Evolutionary conservation across 1,140 invertebrate genomes (phyloP).

Genomic region (Nebria ingens): DNA sequence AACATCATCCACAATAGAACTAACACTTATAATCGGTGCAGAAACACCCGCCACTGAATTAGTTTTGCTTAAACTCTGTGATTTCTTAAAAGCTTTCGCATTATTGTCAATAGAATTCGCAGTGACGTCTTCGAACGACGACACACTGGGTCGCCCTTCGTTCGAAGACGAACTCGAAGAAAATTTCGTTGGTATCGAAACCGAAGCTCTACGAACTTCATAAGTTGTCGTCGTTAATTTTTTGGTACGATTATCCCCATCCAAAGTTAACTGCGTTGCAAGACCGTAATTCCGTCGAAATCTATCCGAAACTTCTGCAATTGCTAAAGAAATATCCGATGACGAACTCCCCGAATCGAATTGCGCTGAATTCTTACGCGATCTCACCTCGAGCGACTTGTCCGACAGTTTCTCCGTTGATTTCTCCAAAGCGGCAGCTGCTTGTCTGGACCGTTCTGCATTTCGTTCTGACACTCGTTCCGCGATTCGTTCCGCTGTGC

Average conservation of each 20-base stretch:
- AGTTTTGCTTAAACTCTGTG: slow-evolving; percentile 30
- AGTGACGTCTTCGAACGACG: slow-evolving; percentile 36
- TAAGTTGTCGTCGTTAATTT: slow-evolving; percentile 30
- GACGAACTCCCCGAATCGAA: slow-evolving; percentile 53
- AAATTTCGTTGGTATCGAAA: slow-evolving; percentile 32
- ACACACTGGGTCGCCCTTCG: slow-evolving; percentile 23
- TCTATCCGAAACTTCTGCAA: slow-evolving; percentile 46
- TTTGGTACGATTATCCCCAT: slow-evolving; percentile 37
- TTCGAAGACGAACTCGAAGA: slow-evolving; percentile 11
- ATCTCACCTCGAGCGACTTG: slow-evolving; percentile 23
- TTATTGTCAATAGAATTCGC: slow-evolving; percentile 34
- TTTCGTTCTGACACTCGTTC: slow-evolving; percentile 37
- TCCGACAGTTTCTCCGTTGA: neutral
- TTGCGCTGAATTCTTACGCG: slow-evolving; percentile 45
- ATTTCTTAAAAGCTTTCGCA: slow-evolving; percentile 29
- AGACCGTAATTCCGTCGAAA: slow-evolving; percentile 43
- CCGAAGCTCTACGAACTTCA: slow-evolving; percentile 35
- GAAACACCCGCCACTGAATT: slow-evolving; percentile 32
- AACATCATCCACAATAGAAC: slow-evolving; percentile 51
- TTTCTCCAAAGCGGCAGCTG: neutral
- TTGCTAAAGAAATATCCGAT: slow-evolving; percentile 55
- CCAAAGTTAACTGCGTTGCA: slow-evolving; percentile 49
- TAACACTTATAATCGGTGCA: slow-evolving; percentile 60
- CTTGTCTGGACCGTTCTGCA: slow-evolving; percentile 28
- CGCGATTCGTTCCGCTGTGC: slow-evolving; percentile 15